These are phyloP conservation scores for Motacilla tschutschensis DNA, from an alignment of 2,113 vertebrate species.

Conservation along the genomic window DNA sequence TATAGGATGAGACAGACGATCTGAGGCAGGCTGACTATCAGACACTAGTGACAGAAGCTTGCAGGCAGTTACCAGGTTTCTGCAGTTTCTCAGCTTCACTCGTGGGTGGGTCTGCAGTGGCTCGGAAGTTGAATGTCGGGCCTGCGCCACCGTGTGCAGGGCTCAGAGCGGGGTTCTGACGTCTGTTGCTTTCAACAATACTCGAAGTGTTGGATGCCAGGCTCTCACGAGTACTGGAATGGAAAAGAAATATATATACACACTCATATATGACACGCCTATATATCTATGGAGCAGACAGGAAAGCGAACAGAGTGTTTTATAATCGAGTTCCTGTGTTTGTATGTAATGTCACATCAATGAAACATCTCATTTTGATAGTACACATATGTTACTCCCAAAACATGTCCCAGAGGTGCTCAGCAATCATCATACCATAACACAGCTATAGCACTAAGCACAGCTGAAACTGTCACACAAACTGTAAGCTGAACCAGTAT, in stretches of 20 bases:
- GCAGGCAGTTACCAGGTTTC: conserved; percentile 95
- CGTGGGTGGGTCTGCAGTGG: conserved; percentile 82
- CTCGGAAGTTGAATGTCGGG: conserved; percentile 87
- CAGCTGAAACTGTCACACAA: not conserved
- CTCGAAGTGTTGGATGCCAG: conserved; percentile 98
- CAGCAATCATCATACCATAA: not conserved
- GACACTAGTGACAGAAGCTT: conserved; percentile 97
- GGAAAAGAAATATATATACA: conserved; percentile 61
- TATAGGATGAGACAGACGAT: conserved; percentile 64
- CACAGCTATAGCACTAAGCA: not conserved
- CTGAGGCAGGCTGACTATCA: conserved; percentile 79
- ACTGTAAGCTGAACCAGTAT: not conserved
- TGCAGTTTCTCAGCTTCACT: conserved; percentile 93
- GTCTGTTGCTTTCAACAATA: conserved; percentile 94
- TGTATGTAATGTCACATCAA: conserved; percentile 22
- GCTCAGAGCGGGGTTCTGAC: conserved; percentile 92
- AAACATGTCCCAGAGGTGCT: not conserved
- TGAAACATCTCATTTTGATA: not conserved
- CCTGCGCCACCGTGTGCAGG: conserved; percentile 88
- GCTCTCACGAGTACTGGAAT: conserved; percentile 92
- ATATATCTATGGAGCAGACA: not conserved
- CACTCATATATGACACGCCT: conserved; percentile 15
- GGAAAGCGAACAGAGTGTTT: conserved; percentile 40
- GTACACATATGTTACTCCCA: conserved; percentile 3
- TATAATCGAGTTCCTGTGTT: conserved; percentile 48